Base-by-base conservation (phyloP, 2,888 invertebrate genomes). In the Megamerina dolium region DNA sequence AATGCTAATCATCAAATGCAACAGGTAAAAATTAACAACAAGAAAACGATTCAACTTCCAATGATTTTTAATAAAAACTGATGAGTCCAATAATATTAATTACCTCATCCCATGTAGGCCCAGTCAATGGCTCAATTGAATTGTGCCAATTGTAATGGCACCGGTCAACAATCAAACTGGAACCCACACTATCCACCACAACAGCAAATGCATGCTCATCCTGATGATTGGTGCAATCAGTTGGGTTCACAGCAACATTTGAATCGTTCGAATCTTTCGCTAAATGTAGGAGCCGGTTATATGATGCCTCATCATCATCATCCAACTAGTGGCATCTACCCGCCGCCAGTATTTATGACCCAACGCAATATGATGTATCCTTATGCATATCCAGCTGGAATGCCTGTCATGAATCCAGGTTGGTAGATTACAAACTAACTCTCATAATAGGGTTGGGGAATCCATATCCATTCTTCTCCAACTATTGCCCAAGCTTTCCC, bases 81-180 rank as follows among this genome's bases (percentile, higher is more conserved):
- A n/a, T n/a, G n/a, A n/a, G n/a, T n/a, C n/a, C n/a, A n/a, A n/a
- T n/a, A n/a, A n/a, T n/a, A n/a, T n/a, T n/a, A n/a, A n/a, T n/a
- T n/a, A n/a, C n/a, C n/a, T n/a, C n/a, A n/a, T n/a, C n/a, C n/a
- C 10, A 23, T 23, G 10, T 23, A 84, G 83, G 80, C 83, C 0
- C 83, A 83, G 57, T 84, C 84, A 0, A 76, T 83, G 76, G 82
- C 83, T 1, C 83, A 83, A 38, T 60, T 85, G 6, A 79, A 79
- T 58, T 81, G 79, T 52, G 75, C 76, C 20, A 74, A 75, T 35
- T 80, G 79, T 51, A 74, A 63, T 19, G 60, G 56, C 40, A 61
- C 60, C 40, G 59, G 57, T 2, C 46, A 49, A 12, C 52, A 52
- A 6, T 44, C 46, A 5, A 45, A 67, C 60, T 54, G 69, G 72